phyloP scores from a whole-genome alignment of 2,888 invertebrate species.

The Perdita meconis region DNA sequence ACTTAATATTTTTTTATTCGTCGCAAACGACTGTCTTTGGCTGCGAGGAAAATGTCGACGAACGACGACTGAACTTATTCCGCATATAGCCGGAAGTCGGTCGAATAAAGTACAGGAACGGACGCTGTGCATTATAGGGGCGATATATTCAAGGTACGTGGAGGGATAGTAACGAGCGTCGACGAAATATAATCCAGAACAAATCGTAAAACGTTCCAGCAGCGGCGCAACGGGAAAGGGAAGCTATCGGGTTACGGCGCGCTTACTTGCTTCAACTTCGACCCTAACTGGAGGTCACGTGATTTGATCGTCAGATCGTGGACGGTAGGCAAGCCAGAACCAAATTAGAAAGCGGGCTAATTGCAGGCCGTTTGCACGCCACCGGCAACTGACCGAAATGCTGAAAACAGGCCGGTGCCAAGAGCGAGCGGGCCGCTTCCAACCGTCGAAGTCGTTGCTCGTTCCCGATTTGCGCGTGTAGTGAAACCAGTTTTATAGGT shows the following conservation, averaged over 20 bases:
- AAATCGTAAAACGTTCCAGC: slow-evolving; percentile 20
- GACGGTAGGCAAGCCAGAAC: slow-evolving; percentile 71
- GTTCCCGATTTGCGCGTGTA: slow-evolving; percentile 57
- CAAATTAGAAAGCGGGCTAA: slow-evolving; percentile 81
- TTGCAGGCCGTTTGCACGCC: slow-evolving; percentile 80
- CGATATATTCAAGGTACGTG: background rate
- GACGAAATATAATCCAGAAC: slow-evolving; percentile 19
- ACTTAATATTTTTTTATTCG: too few species aligned
- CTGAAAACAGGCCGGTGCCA: slow-evolving; percentile 60
- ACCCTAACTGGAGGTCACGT: slow-evolving; percentile 74
- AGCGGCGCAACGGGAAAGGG: slow-evolving; percentile 1
- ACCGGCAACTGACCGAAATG: slow-evolving; percentile 77
- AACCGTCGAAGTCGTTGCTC: slow-evolving; percentile 40
- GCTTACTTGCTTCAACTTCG: slow-evolving; percentile 66
- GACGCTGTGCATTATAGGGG: background rate
- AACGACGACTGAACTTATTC: background rate
- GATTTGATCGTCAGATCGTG: slow-evolving; percentile 80
- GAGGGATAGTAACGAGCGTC: slow-evolving; percentile 11
- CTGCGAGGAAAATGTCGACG: background rate
- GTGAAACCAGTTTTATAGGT: slow-evolving; percentile 14
- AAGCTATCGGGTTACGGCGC: slow-evolving; percentile 52
- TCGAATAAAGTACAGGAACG: background rate
- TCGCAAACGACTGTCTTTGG: background rate
- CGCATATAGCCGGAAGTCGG: background rate
- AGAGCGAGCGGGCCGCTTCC: slow-evolving; percentile 21